Percentiles rank a stretch among this genome's conserved stretches.
Conservation (phyloP, 2,888 invertebrate genomes). For the Scaptomyza cyrtandrae region DNA sequence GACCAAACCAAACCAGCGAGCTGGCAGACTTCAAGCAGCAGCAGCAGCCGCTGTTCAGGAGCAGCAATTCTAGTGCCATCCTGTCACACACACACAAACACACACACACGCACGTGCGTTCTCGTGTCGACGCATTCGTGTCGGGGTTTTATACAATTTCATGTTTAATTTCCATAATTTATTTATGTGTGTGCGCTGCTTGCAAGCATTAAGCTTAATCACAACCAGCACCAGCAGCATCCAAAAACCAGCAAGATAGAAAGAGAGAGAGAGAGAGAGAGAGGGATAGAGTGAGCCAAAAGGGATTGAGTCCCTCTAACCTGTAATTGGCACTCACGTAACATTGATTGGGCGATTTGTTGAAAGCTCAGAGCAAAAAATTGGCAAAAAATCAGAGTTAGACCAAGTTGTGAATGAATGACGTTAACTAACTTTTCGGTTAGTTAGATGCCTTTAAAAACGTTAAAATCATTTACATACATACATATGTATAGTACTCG, state of each 20-base stretch:
- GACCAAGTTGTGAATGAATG: not conserved
- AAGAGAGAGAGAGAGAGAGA: not conserved
- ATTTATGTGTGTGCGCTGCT: constrained; percentile 62
- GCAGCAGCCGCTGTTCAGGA: constrained; percentile 6
- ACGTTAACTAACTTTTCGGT: not conserved
- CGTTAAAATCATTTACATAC: too few relatives aligned
- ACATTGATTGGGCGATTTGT: constrained; percentile 62
- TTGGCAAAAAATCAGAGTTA: constrained; percentile 42
- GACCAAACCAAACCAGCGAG: constrained; percentile 4
- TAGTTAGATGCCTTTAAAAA: not conserved
- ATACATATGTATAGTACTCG: too few relatives aligned
- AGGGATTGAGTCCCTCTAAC: constrained; percentile 26
- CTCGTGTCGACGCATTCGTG: constrained; percentile 53
- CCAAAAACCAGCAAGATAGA: not conserved
- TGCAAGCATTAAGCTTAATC: constrained; percentile 53
- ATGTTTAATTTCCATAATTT: constrained; percentile 76
- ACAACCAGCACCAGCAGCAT: constrained; percentile 37
- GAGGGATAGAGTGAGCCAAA: constrained; percentile 1
- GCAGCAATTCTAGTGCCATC: constrained; percentile 3
- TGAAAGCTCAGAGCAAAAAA: constrained; percentile 47
- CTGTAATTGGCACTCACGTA: constrained; percentile 59
- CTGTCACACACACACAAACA: not conserved
- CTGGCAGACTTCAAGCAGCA: constrained; percentile 4
- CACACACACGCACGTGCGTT: constrained; percentile 21
- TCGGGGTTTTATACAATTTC: constrained; percentile 69